These are phyloP conservation scores for Podarcis siculus DNA, from an alignment of 2,797 vertebrate species.

Conservation along the genomic window DNA sequence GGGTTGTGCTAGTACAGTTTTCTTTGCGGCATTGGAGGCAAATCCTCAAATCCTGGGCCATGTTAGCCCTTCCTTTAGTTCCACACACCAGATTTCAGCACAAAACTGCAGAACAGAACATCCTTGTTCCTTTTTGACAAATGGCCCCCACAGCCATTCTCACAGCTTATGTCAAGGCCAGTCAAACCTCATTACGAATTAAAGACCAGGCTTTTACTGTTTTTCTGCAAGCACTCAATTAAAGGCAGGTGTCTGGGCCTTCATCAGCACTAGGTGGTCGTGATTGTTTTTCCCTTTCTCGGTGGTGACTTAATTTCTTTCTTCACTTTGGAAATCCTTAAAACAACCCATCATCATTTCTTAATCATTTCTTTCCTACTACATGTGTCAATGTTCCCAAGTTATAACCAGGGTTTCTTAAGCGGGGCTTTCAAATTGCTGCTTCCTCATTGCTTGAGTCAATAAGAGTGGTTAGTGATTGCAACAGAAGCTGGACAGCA, in stretches of 20 bases:
- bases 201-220: slow-evolving; percentile 47
- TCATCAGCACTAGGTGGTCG: slow-evolving; percentile 69
- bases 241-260: slow-evolving; percentile 66
- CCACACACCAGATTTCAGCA: slow-evolving; percentile 14
- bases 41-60: neutral
- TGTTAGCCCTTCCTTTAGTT: slow-evolving; percentile 14
- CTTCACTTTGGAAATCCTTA: slow-evolving; percentile 58
- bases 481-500: slow-evolving; percentile 58
- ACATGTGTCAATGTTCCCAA: slow-evolving; percentile 67
- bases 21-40: neutral
- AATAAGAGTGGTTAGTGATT: slow-evolving; percentile 38
- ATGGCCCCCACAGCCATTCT: slow-evolving; percentile 40
- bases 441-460: slow-evolving; percentile 43
- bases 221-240: slow-evolving; percentile 68
- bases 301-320: slow-evolving; percentile 64
- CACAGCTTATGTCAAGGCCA: slow-evolving; percentile 41
- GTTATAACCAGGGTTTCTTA: slow-evolving; percentile 50
- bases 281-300: slow-evolving; percentile 57
- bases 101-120: slow-evolving; percentile 36
- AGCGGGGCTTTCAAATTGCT: slow-evolving; percentile 51
- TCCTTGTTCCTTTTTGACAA: slow-evolving; percentile 41
- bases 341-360: slow-evolving; percentile 43
- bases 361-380: slow-evolving; percentile 55
- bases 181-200: slow-evolving; percentile 55
- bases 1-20: neutral